Base-by-base conservation (phyloP, 1,140 invertebrate genomes). In the Euura lappo region DNA sequence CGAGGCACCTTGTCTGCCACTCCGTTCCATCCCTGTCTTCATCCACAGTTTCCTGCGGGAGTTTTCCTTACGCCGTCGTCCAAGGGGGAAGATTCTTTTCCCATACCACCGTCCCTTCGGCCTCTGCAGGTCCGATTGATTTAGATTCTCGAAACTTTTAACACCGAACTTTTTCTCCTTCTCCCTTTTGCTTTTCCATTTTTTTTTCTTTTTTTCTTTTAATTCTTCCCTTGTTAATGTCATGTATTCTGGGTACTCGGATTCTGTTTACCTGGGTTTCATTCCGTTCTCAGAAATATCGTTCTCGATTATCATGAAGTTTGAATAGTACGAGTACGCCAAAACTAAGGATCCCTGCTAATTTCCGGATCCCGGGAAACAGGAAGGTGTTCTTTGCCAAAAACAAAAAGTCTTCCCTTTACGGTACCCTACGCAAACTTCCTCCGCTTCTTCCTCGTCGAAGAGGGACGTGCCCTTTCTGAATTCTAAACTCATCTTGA, bases 131-230 rank as follows among this genome's bases (percentile, higher is more conserved):
- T 45, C 69, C 79, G 75, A 81, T 78, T 77, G 76, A 81, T 81
- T 81, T 78, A 77, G 78, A 80, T 79, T 76, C 74, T 76, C 68
- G 42, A 76, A 79, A 79, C 73, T 80, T 81, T 78, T 75, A 67
- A 46, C 73, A 44, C 73, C 74, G 51, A 71, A 71, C 51, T 71
- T 43, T 71, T 13, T n/a, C n/a, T 64, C n/a, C 51, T 43, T 44
- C 10, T 28, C 60, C 70, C 64, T 60, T 71, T 65, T 44, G 10
- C 65, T 65, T 42, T 45, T 51, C 65, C 51, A n/a, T 4, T 70
- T 65, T 64, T 64, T 44, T 44, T 64, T 71, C 45, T 44, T 64
- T 42, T 4, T 43, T 42, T 65, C 10, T 28, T 13, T 69, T 44
- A 45, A 4, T 69, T 46, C 45, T 5, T 60, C 10, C 51, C 51